A percentile compares a stretch with the other conserved stretches of the same genome.
phyloP scores from a whole-genome alignment of 2,888 invertebrate species.

The Apamea crenata region DNA sequence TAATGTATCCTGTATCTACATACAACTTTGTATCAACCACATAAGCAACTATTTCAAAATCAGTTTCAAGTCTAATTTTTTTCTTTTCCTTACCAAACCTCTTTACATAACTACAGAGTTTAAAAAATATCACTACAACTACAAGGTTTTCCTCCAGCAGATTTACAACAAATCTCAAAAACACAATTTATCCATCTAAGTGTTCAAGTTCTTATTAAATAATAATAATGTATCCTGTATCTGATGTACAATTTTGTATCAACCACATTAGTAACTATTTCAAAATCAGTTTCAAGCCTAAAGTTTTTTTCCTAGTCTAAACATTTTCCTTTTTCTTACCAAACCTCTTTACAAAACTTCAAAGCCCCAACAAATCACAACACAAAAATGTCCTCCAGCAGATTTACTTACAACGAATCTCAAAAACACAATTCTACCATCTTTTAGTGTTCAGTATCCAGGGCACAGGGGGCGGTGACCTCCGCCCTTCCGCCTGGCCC shows the following conservation, averaged over 20 bases:
- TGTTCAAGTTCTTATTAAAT: conserved; percentile 37
- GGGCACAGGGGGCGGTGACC: conserved; percentile 76
- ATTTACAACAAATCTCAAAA: conserved; percentile 35
- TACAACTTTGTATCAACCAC: background rate
- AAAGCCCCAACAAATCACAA: background rate
- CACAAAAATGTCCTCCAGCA: background rate
- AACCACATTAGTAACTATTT: background rate
- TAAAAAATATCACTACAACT: background rate
- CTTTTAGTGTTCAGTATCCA: conserved; percentile 69
- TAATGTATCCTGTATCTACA: background rate
- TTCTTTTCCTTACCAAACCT: too few relatives aligned
- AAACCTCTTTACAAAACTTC: background rate
- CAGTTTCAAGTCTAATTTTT: background rate
- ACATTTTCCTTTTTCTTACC: too few relatives aligned
- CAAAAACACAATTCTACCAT: conserved; percentile 48
- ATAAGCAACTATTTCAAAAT: background rate
- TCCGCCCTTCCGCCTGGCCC: conserved; percentile 79
- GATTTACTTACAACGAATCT: conserved; percentile 32
- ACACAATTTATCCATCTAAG: conserved; percentile 51
- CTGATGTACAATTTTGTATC: background rate
- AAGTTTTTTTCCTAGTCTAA: background rate
- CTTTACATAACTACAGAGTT: background rate
- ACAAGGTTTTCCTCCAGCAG: background rate
- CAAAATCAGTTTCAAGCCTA: background rate
- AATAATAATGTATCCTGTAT: background rate